phyloP scores from a whole-genome alignment of 2,888 invertebrate species.

The Troides aeacus region DNA sequence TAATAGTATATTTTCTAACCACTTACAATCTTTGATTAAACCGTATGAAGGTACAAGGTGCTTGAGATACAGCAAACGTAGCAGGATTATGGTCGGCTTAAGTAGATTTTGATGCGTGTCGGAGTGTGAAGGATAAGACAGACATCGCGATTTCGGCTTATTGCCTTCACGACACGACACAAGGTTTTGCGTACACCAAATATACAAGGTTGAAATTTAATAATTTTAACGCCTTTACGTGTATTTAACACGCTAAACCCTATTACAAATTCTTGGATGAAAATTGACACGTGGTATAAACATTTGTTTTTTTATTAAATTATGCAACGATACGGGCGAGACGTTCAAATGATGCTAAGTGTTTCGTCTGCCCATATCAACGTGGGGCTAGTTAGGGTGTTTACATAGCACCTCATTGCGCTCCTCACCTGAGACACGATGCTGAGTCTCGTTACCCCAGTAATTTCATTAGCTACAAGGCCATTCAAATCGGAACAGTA shows the following conservation, averaged over 20 bases:
- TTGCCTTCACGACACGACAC: constrained; percentile 9
- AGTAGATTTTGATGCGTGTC: constrained; percentile 40
- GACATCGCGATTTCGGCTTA: constrained; percentile 24
- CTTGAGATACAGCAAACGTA: background rate
- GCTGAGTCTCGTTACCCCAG: too few species aligned
- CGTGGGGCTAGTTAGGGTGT: too few species aligned
- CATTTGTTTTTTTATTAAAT: too few species aligned
- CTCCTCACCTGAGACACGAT: too few species aligned
- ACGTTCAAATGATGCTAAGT: too few species aligned
- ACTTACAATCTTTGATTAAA: background rate
- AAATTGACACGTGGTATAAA: too few species aligned
- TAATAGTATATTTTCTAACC: background rate
- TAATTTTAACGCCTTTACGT: constrained; percentile 14
- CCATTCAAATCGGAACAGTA: too few species aligned
- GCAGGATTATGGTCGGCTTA: constrained; percentile 43
- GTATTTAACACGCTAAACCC: constrained; percentile 13
- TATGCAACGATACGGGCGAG: too few species aligned
- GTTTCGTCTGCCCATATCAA: too few species aligned
- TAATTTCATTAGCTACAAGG: too few species aligned
- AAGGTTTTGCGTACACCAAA: constrained; percentile 21
- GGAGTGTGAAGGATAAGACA: constrained; percentile 20
- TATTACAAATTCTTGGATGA: background rate
- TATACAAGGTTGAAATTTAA: constrained; percentile 16
- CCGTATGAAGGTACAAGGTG: background rate
- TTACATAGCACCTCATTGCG: too few species aligned